These are phyloP conservation scores for Vesta saturnalis DNA, from an alignment of 2,888 invertebrate genomes.

Conservation along the genomic window DNA sequence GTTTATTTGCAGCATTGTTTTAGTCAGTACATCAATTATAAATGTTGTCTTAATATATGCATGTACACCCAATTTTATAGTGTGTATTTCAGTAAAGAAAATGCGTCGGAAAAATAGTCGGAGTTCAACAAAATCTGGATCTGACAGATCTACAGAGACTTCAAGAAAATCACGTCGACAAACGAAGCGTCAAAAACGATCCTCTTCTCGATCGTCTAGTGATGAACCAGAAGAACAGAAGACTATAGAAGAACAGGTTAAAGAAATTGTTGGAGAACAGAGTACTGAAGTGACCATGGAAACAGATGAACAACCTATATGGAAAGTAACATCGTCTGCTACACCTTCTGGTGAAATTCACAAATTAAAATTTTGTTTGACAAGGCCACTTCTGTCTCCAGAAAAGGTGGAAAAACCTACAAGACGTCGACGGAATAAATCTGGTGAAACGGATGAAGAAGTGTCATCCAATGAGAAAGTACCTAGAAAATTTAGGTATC, in stretches of 20 bases:
- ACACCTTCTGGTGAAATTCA: slow-evolving; percentile 69
- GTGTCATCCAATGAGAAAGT: slow-evolving; percentile 64
- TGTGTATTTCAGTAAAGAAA: slow-evolving; percentile 24
- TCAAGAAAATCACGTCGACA: slow-evolving; percentile 61
- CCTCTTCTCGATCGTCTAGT: slow-evolving; percentile 58
- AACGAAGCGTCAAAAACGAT: slow-evolving; percentile 62
- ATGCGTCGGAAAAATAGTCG: slow-evolving; percentile 82
- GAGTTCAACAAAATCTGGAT: slow-evolving; percentile 73
- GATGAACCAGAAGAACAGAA: slow-evolving; percentile 49
- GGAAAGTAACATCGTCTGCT: slow-evolving; percentile 67
- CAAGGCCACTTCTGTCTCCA: slow-evolving; percentile 67
- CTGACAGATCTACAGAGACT: slow-evolving; percentile 67
- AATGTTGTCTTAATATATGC: no score
- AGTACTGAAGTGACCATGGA: slow-evolving; percentile 46
- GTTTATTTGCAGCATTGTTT: background rate
- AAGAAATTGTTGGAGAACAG: slow-evolving; percentile 48
- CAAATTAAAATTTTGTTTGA: slow-evolving; percentile 72
- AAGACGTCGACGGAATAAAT: slow-evolving; percentile 65
- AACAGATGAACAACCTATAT: slow-evolving; percentile 60
- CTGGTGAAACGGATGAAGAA: slow-evolving; percentile 65
- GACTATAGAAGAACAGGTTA: slow-evolving; percentile 20
- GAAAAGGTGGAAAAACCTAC: slow-evolving; percentile 65
- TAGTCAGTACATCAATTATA: no score
- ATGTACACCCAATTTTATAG: background rate
- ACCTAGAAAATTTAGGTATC: slow-evolving; percentile 60